Conservation (phyloP, 2,888 invertebrate genomes). For the Ophioninae sp. region DNA sequence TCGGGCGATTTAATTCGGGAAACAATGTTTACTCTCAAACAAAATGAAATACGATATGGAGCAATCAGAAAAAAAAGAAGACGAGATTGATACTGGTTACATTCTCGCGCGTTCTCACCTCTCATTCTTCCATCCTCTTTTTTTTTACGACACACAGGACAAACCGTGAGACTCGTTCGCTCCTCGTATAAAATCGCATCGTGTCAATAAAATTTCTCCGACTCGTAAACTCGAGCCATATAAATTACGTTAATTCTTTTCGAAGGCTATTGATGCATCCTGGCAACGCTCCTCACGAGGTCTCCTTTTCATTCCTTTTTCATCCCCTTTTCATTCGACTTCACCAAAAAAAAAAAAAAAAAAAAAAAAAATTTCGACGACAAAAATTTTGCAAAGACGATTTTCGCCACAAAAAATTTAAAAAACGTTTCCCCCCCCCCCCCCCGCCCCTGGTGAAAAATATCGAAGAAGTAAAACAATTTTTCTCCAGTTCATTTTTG, state of each 20-base stretch:
- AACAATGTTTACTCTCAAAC: neutral
- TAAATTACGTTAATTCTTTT: slow-evolving; percentile 65
- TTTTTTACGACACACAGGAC: slow-evolving; percentile 52
- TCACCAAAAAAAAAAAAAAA: neutral
- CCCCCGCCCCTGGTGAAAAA: too few species aligned
- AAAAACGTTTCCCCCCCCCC: neutral
- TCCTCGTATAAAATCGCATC: slow-evolving; percentile 22
- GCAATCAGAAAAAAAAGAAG: neutral
- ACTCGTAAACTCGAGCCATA: slow-evolving; percentile 64
- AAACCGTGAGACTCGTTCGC: slow-evolving; percentile 41
- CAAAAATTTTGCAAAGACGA: neutral
- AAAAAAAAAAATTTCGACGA: neutral
- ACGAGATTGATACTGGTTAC: neutral
- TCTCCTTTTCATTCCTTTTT: slow-evolving; percentile 15
- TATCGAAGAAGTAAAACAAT: too few species aligned
- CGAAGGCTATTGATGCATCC: slow-evolving; percentile 54
- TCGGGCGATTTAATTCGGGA: neutral
- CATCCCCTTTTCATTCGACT: neutral
- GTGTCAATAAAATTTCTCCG: slow-evolving; percentile 61
- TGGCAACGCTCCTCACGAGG: neutral
- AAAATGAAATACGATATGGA: neutral
- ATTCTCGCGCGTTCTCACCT: neutral
- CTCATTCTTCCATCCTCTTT: neutral
- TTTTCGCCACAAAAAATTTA: neutral
- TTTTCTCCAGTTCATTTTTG: too few species aligned